Evolutionary conservation across 2,888 invertebrate species (phyloP).

Genomic region (Drosophila trichaetosa): DNA sequence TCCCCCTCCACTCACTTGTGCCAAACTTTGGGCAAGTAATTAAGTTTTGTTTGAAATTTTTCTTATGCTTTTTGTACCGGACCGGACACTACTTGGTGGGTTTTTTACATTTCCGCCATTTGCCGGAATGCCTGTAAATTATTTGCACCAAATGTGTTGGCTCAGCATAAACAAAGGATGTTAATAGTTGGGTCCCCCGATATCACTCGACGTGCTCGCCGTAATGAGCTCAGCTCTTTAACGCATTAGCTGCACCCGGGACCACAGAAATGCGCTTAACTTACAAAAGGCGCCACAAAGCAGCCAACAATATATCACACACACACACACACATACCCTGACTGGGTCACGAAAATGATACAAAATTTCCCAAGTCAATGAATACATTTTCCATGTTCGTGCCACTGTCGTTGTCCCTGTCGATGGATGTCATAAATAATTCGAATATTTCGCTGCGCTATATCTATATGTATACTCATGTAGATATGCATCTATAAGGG

Average conservation of each 20-base stretch:
- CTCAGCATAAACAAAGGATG: conserved; percentile 58
- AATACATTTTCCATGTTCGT: conserved; percentile 4
- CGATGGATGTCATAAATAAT: conserved; percentile 64
- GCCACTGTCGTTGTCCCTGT: conserved; percentile 14
- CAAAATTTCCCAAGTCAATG: conserved; percentile 39
- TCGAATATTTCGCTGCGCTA: conserved; percentile 48
- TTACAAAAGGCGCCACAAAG: conserved; percentile 53
- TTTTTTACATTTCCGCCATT: conserved; percentile 60
- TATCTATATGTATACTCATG: conserved; percentile 15
- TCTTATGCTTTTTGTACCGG: conserved; percentile 67
- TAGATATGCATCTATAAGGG: neutral
- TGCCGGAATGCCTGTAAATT: conserved; percentile 59
- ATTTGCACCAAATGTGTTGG: conserved; percentile 62
- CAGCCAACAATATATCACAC: conserved; percentile 54
- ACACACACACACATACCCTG: conserved; percentile 7
- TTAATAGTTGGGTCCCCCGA: conserved; percentile 56
- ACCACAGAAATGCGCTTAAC: conserved; percentile 60
- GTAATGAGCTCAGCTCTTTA: conserved; percentile 74
- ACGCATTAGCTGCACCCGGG: conserved; percentile 70
- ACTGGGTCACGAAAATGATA: conserved; percentile 32
- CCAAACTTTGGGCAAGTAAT: conserved; percentile 60
- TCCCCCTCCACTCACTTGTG: neutral
- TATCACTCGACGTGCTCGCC: conserved; percentile 23
- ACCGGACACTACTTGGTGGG: conserved; percentile 69
- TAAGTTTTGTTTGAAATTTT: conserved; percentile 78